Evolutionary conservation across 2,113 vertebrate species (phyloP), one percentile per base, ranked within the genome.

Genomic region (Sinocyclocheilus anophthalmus): DNA sequence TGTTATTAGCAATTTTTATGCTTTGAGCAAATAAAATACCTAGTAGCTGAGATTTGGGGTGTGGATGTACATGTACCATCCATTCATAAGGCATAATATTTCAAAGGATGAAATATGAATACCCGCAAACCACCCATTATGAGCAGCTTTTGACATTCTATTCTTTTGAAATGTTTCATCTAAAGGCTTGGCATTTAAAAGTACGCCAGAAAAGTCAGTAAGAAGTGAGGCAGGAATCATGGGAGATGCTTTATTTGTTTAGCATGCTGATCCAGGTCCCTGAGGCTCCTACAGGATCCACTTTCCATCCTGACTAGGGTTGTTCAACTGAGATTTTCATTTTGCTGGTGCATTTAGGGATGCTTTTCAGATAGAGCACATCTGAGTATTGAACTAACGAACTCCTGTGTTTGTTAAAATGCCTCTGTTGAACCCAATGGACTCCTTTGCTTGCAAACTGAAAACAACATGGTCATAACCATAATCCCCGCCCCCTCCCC

Each of bases 311-410:
- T 4, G 16, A 70, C 33, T 39, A n/a, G 3, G 14, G 80, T 87
- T 87, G 48, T 53, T 80, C 76, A 84, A 59, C 82, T 87, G 76
- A 59, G 14, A 39, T 61, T 82, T 87, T 87, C 57, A 61, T 73
- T 86, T 72, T 80, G 3, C 22, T 42, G 7, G 5, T 53, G 33
- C 13, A 55, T 45, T 22, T 26, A 8, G 65, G 45, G 8, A 53
- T 65, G 69, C 18, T 45, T 48, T 73, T 81, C 24, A 48, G 57
- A 33, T 18, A 20, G 13, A 39, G 8, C 48, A 75, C 16, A 72
- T 82, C 39, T n/a, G 53, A 69, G 16, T 22, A 2, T 11, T 24
- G 9, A 53, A 8, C 30, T 20, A 22, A 45, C 4, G 33, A 76
- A 84, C 33, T 79, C 33, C 16, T 61, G 5, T 39, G 11, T 57